Evolutionary conservation across 2,888 invertebrate genomes (phyloP), one percentile per base, ranked within the genome.

Genomic region (Cantharis flavilabris): DNA sequence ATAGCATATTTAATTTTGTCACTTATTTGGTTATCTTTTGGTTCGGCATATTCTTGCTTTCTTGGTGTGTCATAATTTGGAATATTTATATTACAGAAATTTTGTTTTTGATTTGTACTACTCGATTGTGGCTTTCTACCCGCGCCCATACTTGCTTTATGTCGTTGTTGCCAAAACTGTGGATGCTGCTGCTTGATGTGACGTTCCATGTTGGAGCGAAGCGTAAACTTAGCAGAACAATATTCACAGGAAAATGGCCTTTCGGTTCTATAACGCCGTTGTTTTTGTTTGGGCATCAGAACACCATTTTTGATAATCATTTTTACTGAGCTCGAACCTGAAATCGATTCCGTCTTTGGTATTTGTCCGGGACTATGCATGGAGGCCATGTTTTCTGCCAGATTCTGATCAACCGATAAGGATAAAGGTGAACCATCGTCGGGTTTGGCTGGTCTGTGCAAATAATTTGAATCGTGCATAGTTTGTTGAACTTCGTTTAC

Each of bases 121-220:
- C 49, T 69, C 26, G 79, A 79, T 76, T 89, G 87, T 0, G 89
- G 88, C 77, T 91, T 91, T 73, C 91, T 84, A 0, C 90, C 90
- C 18, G 90, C 87, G 2, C 89, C 89, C 65, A 92, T 90, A 0
- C 91, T 91, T 3, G 91, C 91, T 26, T 93, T 88, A 83, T 96
- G 94, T 63, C 95, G 90, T 80, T 96, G 94, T 72, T 95, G 95
- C 94, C 97, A 97, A 85, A 92, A 94, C 79, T 96, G 95, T 0
- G 97, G 97, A 89, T 98, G 98, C 83, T 97, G 97, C 83, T 97
- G 97, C 86, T 97, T 97, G 3, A 97, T 95, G 83, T 98, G 98
- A 0, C 97, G 91, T 87, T 97, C 97, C 96, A 97, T 97, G 84
- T 98, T 97, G 10, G 97, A 97, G n/a, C 96, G 91, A 11, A 97